Conservation (phyloP, 2,797 vertebrate genomes). For the Rhinatrema bivittatum region DNA sequence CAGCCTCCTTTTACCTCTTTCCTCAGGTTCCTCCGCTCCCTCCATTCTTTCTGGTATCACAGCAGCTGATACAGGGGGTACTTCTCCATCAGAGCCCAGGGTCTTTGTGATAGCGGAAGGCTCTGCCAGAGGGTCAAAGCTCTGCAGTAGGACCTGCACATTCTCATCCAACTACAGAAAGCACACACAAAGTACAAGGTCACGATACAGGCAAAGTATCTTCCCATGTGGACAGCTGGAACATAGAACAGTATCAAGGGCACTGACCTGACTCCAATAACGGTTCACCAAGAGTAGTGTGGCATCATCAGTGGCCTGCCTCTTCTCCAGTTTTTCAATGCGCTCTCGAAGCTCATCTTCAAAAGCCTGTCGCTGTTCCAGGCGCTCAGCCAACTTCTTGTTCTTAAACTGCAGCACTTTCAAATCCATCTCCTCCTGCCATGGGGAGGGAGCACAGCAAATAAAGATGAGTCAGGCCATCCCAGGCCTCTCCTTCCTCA, state of each 20-base stretch:
- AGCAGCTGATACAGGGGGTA: conserved; percentile 19
- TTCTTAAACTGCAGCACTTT: conserved; percentile 93
- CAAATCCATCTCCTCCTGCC: conserved; percentile 92
- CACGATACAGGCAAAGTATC: neutral
- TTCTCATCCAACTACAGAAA: conserved; percentile 71
- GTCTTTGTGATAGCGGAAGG: conserved; percentile 34
- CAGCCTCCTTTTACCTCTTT: too few species aligned
- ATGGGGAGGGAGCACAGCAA: neutral
- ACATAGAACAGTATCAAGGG: neutral
- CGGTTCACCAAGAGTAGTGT: conserved; percentile 87
- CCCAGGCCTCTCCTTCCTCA: too few species aligned
- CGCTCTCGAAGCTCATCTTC: conserved; percentile 88
- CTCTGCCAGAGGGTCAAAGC: conserved; percentile 53
- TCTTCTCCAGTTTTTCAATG: conserved; percentile 89
- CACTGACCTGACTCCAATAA: conserved; percentile 84
- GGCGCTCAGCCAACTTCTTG: conserved; percentile 82
- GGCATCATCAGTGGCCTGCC: conserved; percentile 87
- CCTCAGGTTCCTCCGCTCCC: neutral
- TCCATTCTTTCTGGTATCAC: conserved; percentile 47
- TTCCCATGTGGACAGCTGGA: too few species aligned
- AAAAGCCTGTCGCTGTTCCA: conserved; percentile 85
- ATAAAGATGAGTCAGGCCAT: too few species aligned
- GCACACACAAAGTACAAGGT: neutral
- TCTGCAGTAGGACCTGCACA: conserved; percentile 66
- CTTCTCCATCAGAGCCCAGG: conserved; percentile 36